Evolutionary conservation across 2,888 invertebrate species (phyloP), one percentile per base, ranked within the genome.

Genomic region (Argynnis bischoffii): DNA sequence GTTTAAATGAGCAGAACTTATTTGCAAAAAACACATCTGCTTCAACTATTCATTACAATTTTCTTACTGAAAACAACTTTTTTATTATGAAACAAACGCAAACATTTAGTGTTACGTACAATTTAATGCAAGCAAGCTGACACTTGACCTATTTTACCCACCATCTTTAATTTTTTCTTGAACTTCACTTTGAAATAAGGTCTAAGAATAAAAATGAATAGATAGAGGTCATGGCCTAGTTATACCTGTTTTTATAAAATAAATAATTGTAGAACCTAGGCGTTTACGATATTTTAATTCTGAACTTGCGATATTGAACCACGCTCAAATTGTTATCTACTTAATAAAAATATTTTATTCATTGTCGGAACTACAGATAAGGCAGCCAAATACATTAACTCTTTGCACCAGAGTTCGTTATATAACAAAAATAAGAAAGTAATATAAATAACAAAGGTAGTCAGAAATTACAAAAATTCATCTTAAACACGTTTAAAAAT

Each of bases 191-290:
- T 63, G 69, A 63, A 71, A 69, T 69, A 66, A 69, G 67, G 63
- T 65, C 71, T 63, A 71, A 69, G 67, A 71, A 71, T 71, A 71
- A 67, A 41, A 69, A 67, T 69, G 64, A 69, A 69, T 64, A 65
- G 64, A 61, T 48, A 47, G 47, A 60, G 69, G 71, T 67, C 71
- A 63, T 16, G 71, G 59, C 71, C 69, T 65, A 67, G 57, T 59
- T 71, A 26, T 64, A 63, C 55, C 65, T 66, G 53, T 65, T 55
- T 35, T 41, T 65, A 61, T 61, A 31, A 31, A 41, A 47, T 60
- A 53, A 54, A 60, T 55, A 57, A 18, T 57, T 41, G 56, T 41
- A 15, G 11, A 14, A 18, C 11, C 16, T 21, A 46, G 16, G 55
- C 47, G 16, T 55, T 46, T 14, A 54, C 48, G 21, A 48, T 59